A percentile compares a stretch with the other conserved stretches of the same genome.
These are phyloP conservation scores for Dolomedes plantarius DNA, from an alignment of 2,888 invertebrate species.

Conservation along the genomic window DNA sequence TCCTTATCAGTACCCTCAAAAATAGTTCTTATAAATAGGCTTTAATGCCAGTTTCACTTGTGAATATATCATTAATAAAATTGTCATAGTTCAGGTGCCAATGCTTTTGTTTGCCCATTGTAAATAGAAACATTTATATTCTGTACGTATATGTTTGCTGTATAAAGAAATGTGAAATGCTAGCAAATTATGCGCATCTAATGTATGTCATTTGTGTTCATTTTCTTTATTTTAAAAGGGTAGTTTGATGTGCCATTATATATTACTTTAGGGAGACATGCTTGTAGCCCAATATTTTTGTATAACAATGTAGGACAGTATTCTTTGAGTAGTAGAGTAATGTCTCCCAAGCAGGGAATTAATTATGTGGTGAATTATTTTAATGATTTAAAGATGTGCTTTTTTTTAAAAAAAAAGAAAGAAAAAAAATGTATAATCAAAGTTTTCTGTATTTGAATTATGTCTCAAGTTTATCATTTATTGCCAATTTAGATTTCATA, in stretches of 20 bases:
- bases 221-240: slow-evolving; percentile 37
- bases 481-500: slow-evolving; percentile 68
- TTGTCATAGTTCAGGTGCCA: slow-evolving; percentile 46
- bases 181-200: slow-evolving; percentile 34
- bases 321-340: slow-evolving; percentile 48
- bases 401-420: slow-evolving; percentile 14
- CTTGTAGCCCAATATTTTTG: slow-evolving; percentile 67
- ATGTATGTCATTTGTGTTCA: slow-evolving; percentile 38
- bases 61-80: not conserved
- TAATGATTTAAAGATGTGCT: slow-evolving; percentile 35
- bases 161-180: slow-evolving; percentile 33
- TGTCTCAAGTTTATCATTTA: slow-evolving; percentile 56
- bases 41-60: not conserved
- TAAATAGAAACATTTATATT: slow-evolving; percentile 56
- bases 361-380: slow-evolving; percentile 38
- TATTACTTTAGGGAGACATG: slow-evolving; percentile 46
- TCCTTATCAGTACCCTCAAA: too few species aligned
- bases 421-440: slow-evolving; percentile 42
- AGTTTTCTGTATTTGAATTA: slow-evolving; percentile 55
- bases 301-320: slow-evolving; percentile 64
- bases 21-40: too few species aligned
- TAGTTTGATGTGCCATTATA: slow-evolving; percentile 70
- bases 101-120: slow-evolving; percentile 45
- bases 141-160: slow-evolving; percentile 48
- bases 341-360: slow-evolving; percentile 56